Evolutionary conservation across 2,888 invertebrate species (phyloP).

Genomic region (Julus scanicus): DNA sequence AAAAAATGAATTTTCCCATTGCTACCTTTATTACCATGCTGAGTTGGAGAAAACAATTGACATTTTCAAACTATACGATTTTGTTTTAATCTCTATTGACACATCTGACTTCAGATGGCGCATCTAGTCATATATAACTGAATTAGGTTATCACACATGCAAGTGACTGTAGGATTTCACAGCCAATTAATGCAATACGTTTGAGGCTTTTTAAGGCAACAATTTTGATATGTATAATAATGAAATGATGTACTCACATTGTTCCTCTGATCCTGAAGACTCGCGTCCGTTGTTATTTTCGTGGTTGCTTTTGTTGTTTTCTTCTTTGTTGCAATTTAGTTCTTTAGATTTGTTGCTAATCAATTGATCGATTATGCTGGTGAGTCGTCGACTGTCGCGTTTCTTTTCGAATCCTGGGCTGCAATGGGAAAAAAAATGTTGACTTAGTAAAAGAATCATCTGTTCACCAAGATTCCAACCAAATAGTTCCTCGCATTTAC

Average conservation of each 20-base stretch:
- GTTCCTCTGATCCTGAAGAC: neutral
- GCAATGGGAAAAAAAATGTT: slow-evolving; percentile 52
- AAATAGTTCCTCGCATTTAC: no score
- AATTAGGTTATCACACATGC: neutral
- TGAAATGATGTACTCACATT: neutral
- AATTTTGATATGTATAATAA: neutral
- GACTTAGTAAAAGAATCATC: neutral
- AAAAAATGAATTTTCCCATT: neutral
- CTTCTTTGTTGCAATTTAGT: slow-evolving; percentile 51
- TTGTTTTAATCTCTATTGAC: neutral
- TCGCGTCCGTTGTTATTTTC: neutral
- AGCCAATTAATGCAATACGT: no score
- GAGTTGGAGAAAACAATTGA: neutral
- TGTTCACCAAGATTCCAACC: no score
- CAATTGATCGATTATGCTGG: slow-evolving; percentile 61
- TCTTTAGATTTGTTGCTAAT: slow-evolving; percentile 60
- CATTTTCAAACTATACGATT: neutral
- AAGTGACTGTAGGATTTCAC: no score
- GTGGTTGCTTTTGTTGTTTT: neutral
- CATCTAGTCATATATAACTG: neutral
- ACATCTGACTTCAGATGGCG: neutral
- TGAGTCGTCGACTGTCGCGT: slow-evolving; percentile 59
- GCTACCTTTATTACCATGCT: neutral
- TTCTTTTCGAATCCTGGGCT: slow-evolving; percentile 60
- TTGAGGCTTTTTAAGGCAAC: no score